Evolutionary conservation across 2,113 vertebrate genomes (phyloP), one percentile per base, ranked within the genome.

Genomic region (Corythornis madagascariensis): DNA sequence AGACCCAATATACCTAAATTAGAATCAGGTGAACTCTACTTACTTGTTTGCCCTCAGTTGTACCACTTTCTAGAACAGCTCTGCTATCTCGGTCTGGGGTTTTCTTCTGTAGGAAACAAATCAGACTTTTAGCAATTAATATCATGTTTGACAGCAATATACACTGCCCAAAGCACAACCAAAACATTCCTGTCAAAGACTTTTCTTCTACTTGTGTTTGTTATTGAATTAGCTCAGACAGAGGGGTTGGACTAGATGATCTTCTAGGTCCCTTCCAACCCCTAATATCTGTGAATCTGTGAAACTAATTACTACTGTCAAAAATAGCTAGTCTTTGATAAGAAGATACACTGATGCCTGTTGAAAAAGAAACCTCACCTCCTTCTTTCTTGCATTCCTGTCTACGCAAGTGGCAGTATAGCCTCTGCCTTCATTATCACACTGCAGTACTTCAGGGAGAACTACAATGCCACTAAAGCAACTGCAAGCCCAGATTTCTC

Each of bases 401-500:
- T 11, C 29, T 87, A 16, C 14, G 18, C 31, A 7, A 50, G 19
- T 83, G 59, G 64, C 45, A 86, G 33, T 55, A 13, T 16, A 87
- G 84, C 56, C 52, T 84, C 66, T 93, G 64, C 66, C 28, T 90
- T 90, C 63, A n/a, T 79, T 86, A 64, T 73, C 86, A 55, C 40
- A 24, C 66, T 66, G 33, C 55, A 52, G 15, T 70, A 53, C 80
- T 82, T 70, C 35, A 71, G 86, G 72, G 83, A 83, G 43, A 91
- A 9, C 35, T 53, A 72, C 87, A 83, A 12, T 56, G 40, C 53
- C 42, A 40, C 52, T 72, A 50, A 84, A 94, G 55, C 73, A 90
- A 59, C 89, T 93, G 88, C 66, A 95, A 90, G 57, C n/a, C 70
- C 77, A 87, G 80, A 50, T 76, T 93, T 86, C 81, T 76, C 63